Conservation (phyloP, 2,888 invertebrate genomes). For the Morpho deidamia region DNA sequence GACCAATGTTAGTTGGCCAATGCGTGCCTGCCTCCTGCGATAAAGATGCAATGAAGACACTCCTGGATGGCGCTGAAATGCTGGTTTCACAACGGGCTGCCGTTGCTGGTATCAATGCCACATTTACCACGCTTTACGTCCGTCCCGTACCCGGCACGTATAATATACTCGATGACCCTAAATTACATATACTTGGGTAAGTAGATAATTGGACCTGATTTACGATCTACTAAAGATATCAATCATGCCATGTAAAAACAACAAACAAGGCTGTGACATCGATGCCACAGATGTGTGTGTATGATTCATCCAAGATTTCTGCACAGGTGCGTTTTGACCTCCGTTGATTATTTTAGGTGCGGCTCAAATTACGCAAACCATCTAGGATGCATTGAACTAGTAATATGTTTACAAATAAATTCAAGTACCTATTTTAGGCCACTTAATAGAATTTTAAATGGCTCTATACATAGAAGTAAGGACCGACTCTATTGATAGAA, state of each 20-base stretch:
- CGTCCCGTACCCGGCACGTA: constrained; percentile 85
- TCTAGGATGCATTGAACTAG: too few relatives aligned
- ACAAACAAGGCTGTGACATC: too few relatives aligned
- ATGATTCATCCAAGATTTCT: too few relatives aligned
- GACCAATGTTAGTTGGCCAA: constrained; percentile 84
- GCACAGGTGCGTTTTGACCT: too few relatives aligned
- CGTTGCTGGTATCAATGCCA: constrained; percentile 52
- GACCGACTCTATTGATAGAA: too few relatives aligned
- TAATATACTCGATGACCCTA: constrained; percentile 79
- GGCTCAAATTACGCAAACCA: not conserved
- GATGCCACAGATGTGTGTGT: too few relatives aligned
- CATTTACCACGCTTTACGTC: constrained; percentile 77
- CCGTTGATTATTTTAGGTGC: not conserved
- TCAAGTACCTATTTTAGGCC: too few relatives aligned
- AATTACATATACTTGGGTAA: constrained; percentile 84
- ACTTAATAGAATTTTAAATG: too few relatives aligned
- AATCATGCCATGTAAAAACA: too few relatives aligned
- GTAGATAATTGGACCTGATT: constrained; percentile 27
- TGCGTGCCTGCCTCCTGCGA: constrained; percentile 86
- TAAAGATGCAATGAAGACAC: constrained; percentile 65
- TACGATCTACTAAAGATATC: too few relatives aligned
- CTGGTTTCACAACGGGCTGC: constrained; percentile 44
- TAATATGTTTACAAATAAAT: too few relatives aligned
- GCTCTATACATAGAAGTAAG: too few relatives aligned
- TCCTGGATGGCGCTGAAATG: constrained; percentile 55